A percentile compares a stretch with the other conserved stretches of the same genome.
These are phyloP conservation scores for Danio albolineatus DNA, from an alignment of 2,797 vertebrate species.

Conservation along the genomic window DNA sequence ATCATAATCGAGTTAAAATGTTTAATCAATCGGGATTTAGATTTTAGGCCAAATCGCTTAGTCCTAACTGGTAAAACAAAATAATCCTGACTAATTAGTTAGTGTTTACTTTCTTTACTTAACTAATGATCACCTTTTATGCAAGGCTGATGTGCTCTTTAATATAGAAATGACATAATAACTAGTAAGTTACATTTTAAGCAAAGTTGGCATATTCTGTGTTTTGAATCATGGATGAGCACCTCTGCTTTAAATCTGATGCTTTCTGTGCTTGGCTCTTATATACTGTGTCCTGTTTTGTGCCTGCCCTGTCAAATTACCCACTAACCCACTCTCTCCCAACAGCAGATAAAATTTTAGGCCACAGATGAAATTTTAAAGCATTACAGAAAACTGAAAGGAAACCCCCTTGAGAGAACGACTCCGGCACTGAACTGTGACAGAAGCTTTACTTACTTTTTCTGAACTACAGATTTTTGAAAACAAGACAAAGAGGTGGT, in stretches of 20 bases:
- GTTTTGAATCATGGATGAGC: neutral
- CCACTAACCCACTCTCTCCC: constrained; percentile 49
- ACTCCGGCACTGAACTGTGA: neutral
- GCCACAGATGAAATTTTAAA: constrained; percentile 58
- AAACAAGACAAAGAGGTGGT: constrained; percentile 69
- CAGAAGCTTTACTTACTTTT: constrained; percentile 60
- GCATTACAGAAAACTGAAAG: constrained; percentile 53
- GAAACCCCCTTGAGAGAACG: neutral
- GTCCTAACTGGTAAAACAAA: neutral
- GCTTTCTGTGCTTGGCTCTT: neutral
- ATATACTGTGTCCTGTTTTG: constrained; percentile 53
- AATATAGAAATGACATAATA: neutral
- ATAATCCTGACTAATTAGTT: neutral
- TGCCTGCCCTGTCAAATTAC: constrained; percentile 52
- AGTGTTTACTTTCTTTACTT: neutral
- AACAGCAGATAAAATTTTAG: constrained; percentile 25
- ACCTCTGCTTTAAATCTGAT: neutral
- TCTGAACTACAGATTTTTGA: constrained; percentile 69
- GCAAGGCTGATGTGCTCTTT: neutral
- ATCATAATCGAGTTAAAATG: too few relatives aligned
- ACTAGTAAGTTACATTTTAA: neutral
- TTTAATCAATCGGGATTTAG: too few relatives aligned
- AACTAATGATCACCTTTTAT: too few relatives aligned
- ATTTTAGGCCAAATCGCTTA: too few relatives aligned
- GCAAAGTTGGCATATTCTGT: neutral